Evolutionary conservation across 2,113 vertebrate genomes (phyloP).

Genomic region (Acrocephalus arundinaceus): DNA sequence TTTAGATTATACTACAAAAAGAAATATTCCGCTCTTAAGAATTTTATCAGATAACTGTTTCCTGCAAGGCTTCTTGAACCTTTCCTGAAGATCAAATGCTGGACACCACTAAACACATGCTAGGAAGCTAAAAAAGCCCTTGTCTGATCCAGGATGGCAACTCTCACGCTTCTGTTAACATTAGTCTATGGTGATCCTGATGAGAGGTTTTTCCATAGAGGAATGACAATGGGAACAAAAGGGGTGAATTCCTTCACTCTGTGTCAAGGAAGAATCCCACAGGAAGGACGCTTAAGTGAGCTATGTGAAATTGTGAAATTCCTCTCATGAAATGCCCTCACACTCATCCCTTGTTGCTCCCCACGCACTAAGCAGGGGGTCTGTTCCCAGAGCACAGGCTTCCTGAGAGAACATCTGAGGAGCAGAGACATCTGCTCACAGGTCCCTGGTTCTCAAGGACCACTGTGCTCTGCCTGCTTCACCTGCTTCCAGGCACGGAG

Average conservation of each 20-base stretch:
- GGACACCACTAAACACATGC: background rate
- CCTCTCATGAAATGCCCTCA: constrained; percentile 35
- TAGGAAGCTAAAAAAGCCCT: background rate
- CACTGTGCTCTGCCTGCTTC: background rate
- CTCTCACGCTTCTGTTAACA: constrained; percentile 29
- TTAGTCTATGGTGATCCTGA: background rate
- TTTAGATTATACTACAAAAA: background rate
- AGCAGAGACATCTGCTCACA: background rate
- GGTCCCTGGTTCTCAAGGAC: background rate
- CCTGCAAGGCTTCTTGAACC: background rate
- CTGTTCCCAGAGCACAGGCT: constrained; percentile 25
- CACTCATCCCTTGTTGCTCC: background rate
- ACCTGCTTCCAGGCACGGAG: rapidly evolving
- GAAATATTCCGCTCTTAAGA: background rate
- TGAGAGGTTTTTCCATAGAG: constrained; percentile 26
- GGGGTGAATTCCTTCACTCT: constrained; percentile 11
- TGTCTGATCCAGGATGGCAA: constrained; percentile 4
- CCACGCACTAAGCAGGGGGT: constrained; percentile 34
- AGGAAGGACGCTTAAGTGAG: constrained; percentile 31
- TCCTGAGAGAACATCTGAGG: background rate
- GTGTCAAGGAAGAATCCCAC: constrained; percentile 51
- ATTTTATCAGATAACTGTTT: constrained; percentile 12
- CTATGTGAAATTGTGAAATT: constrained; percentile 60
- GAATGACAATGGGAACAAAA: constrained; percentile 50
- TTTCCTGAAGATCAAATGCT: background rate